Evolutionary conservation across 2,888 invertebrate species (phyloP).

Genomic region (Pseudeuparius sepicola): DNA sequence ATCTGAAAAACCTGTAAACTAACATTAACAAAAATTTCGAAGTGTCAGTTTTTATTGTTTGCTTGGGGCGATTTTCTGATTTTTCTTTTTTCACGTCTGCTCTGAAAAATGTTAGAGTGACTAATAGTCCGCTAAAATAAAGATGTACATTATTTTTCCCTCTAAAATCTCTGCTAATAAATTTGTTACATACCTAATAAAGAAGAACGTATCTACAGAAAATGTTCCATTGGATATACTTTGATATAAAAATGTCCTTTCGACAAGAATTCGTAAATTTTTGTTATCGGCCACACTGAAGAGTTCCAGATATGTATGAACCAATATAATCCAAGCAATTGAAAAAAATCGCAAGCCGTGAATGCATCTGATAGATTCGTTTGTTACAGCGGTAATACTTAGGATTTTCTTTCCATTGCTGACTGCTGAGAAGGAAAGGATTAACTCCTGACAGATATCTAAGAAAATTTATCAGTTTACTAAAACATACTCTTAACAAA

Average conservation of each 20-base stretch:
- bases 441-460: constrained; percentile 51
- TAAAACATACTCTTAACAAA: too few species aligned
- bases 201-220: constrained; percentile 81
- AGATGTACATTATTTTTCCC: constrained; percentile 8
- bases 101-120: constrained; percentile 61
- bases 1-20: constrained; percentile 56
- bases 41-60: constrained; percentile 39
- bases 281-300: constrained; percentile 70
- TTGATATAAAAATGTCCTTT: constrained; percentile 69
- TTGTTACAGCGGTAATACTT: constrained; percentile 53
- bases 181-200: constrained; percentile 60
- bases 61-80: constrained; percentile 4
- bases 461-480: too few species aligned
- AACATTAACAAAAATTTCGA: constrained; percentile 43
- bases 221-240: constrained; percentile 77
- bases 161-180: constrained; percentile 5
- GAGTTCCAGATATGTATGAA: constrained; percentile 73
- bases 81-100: constrained; percentile 47
- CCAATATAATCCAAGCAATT: constrained; percentile 74
- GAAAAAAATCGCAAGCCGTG: constrained; percentile 72
- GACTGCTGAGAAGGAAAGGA: constrained; percentile 66
- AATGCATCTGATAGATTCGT: constrained; percentile 62
- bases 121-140: constrained; percentile 55
- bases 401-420: constrained; percentile 67
- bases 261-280: constrained; percentile 59